Evolutionary conservation across 2,113 vertebrate genomes (phyloP).

Genomic region (Scomber colias): DNA sequence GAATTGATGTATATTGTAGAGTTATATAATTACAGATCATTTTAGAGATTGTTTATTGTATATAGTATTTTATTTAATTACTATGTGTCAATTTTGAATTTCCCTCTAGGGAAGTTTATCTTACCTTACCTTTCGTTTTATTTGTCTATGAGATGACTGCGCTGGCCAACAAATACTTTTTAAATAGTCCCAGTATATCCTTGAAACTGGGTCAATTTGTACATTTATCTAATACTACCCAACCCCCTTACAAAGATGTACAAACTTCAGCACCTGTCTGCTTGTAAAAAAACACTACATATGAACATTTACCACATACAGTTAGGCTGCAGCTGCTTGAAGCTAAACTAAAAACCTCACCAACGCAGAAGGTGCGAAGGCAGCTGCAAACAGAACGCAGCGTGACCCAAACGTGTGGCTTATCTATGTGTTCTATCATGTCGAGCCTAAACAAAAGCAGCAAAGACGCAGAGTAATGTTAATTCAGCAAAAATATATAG

Average conservation of each 20-base stretch:
- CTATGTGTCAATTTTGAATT: no score
- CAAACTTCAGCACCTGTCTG: no score
- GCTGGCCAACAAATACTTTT: not conserved
- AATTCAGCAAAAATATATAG: not conserved
- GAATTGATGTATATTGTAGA: no score
- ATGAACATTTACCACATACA: not conserved
- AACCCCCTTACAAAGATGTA: not conserved
- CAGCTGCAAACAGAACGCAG: not conserved
- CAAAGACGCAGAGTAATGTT: not conserved
- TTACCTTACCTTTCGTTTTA: no score
- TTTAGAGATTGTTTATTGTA: no score
- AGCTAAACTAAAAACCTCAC: not conserved
- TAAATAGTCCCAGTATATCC: not conserved
- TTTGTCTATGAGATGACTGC: no score
- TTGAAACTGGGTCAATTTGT: not conserved
- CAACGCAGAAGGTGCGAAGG: slow-evolving; percentile 31
- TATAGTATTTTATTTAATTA: no score
- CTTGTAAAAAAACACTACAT: no score
- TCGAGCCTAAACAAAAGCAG: not conserved
- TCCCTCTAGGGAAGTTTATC: no score
- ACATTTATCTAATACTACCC: not conserved
- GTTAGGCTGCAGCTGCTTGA: not conserved
- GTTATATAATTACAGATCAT: no score
- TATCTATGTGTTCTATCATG: not conserved
- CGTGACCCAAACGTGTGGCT: not conserved